Evolutionary conservation across 2,888 invertebrate genomes (phyloP).

Genomic region (Acleris holmiana): DNA sequence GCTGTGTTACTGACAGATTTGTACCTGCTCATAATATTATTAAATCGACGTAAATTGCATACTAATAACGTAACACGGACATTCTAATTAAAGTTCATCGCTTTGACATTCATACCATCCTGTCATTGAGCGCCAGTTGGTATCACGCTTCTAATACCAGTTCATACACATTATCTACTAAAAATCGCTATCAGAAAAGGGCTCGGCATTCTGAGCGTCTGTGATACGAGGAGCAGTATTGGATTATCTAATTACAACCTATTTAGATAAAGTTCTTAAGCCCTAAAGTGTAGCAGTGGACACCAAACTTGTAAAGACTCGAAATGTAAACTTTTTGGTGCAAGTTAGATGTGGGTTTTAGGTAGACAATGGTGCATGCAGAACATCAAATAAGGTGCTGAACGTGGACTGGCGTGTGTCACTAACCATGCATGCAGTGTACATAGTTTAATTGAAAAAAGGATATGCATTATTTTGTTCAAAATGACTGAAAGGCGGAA

Average conservation of each 20-base stretch:
- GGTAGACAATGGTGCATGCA: slow-evolving; percentile 83
- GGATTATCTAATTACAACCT: slow-evolving; percentile 64
- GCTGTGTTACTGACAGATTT: slow-evolving; percentile 68
- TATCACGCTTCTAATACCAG: slow-evolving; percentile 77
- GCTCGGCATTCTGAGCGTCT: slow-evolving; percentile 71
- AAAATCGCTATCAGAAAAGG: slow-evolving; percentile 79
- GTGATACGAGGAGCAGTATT: slow-evolving; percentile 78
- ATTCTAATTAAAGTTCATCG: slow-evolving; percentile 83
- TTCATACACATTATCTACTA: slow-evolving; percentile 71
- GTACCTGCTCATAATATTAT: slow-evolving; percentile 61
- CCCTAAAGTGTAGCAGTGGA: slow-evolving; percentile 12
- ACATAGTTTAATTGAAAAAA: slow-evolving; percentile 78
- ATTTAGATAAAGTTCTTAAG: slow-evolving; percentile 28
- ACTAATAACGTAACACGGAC: slow-evolving; percentile 82
- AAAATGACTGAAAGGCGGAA: slow-evolving; percentile 84
- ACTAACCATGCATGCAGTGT: slow-evolving; percentile 85
- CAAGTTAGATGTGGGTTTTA: slow-evolving; percentile 83
- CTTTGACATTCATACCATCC: slow-evolving; percentile 83
- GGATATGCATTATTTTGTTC: slow-evolving; percentile 75
- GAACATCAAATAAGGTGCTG: slow-evolving; percentile 75
- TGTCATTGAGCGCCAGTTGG: slow-evolving; percentile 75
- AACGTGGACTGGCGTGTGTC: slow-evolving; percentile 80
- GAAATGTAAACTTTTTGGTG: slow-evolving; percentile 70
- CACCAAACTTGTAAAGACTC: slow-evolving; percentile 60
- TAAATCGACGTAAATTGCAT: slow-evolving; percentile 75